These are phyloP conservation scores for Hydractinia echinata DNA, from an alignment of 30 jellyfish, hydroid and myxozoan species.

Conservation along the genomic window DNA sequence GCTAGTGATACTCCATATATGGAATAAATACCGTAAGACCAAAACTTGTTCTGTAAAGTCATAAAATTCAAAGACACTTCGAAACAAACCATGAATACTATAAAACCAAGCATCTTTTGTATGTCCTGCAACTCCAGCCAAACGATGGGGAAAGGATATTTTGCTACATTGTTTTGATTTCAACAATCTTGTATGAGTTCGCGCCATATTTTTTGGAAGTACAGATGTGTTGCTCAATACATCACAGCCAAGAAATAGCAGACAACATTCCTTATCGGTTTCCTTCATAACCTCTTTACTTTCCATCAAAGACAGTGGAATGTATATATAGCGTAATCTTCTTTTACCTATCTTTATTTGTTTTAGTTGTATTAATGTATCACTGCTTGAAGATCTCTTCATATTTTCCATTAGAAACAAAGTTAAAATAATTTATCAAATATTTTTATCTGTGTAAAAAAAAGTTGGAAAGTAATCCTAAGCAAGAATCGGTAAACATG, in stretches of 20 bases:
- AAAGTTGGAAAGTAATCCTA: too few relatives aligned
- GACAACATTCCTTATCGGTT: neutral
- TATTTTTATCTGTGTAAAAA: too few relatives aligned
- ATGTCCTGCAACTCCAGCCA: slow-evolving; percentile 1
- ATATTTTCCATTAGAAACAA: too few relatives aligned
- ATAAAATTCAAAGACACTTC: neutral
- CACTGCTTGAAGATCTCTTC: neutral
- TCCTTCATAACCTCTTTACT: neutral
- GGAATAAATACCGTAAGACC: neutral
- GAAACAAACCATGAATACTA: slow-evolving; percentile 14
- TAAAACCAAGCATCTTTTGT: slow-evolving; percentile 5
- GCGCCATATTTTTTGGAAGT: slow-evolving; percentile 9
- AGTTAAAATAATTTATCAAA: too few relatives aligned
- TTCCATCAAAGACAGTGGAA: neutral
- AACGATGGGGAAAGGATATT: slow-evolving; percentile 16
- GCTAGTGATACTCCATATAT: neutral
- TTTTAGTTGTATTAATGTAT: neutral
- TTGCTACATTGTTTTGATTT: slow-evolving; percentile 3
- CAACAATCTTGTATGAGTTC: neutral
- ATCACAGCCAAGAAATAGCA: slow-evolving; percentile 11
- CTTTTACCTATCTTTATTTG: slow-evolving; percentile 1
- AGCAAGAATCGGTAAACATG: too few relatives aligned
- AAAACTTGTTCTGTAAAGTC: neutral
- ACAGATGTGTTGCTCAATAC: slow-evolving; percentile 9
- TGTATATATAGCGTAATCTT: neutral